These are phyloP conservation scores for Tetragnatha versicolor DNA, from an alignment of 1,140 invertebrate genomes.

Conservation along the genomic window DNA sequence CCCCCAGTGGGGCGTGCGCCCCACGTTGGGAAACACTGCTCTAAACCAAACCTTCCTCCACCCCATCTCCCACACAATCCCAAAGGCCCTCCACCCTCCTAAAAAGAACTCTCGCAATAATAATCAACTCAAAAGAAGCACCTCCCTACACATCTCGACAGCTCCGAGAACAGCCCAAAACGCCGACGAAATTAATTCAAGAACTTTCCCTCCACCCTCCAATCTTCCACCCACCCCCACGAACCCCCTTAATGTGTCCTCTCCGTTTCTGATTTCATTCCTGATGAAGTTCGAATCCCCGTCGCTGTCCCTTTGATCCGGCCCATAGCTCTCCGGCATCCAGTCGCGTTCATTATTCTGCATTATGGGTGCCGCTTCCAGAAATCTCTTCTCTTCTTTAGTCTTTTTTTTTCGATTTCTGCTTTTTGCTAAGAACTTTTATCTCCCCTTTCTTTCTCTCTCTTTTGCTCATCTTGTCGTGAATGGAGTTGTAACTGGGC, in stretches of 20 bases:
- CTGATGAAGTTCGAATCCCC: constrained; percentile 46
- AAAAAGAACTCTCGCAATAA: not conserved
- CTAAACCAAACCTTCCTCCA: no score
- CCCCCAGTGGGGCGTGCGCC: no score
- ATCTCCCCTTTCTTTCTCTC: not conserved
- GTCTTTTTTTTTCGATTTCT: not conserved
- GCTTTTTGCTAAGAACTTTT: no score
- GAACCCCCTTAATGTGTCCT: constrained; percentile 5
- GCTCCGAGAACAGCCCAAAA: no score
- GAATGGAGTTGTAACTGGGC: no score
- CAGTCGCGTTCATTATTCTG: constrained; percentile 12
- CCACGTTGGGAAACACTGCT: no score
- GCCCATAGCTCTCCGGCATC: constrained; percentile 2
- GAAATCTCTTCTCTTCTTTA: no score
- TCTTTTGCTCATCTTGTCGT: not conserved
- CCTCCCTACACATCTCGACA: not conserved
- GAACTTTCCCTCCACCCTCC: not conserved
- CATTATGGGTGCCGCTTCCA: no score
- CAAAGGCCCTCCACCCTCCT: no score
- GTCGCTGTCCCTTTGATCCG: not conserved
- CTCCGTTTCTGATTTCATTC: constrained; percentile 36
- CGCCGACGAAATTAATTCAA: no score
- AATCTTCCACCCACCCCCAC: not conserved
- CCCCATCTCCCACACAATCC: no score
- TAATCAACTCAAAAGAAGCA: not conserved